Percentiles rank a stretch among this genome's conserved stretches.
Evolutionary conservation across 1,140 invertebrate genomes (phyloP).

Genomic region (Temnothorax nylanderi): DNA sequence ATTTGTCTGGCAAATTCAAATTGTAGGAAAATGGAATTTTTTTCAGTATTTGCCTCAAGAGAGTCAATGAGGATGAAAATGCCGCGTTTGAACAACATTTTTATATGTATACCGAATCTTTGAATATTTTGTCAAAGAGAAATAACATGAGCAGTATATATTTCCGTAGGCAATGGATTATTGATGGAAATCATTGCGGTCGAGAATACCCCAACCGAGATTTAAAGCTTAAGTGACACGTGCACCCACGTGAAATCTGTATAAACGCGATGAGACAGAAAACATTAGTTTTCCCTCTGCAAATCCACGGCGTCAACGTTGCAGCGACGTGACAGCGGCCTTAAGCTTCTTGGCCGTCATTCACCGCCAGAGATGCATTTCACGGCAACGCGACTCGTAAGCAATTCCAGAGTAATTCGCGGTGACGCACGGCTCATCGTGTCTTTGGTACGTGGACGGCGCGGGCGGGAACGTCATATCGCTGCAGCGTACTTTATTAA

Average conservation of each 20-base stretch:
- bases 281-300: conserved; percentile 52
- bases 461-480: conserved; percentile 11
- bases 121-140: neutral
- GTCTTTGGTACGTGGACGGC: conserved; percentile 28
- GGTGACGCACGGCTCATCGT: conserved; percentile 49
- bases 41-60: neutral
- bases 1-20: neutral
- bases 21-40: neutral
- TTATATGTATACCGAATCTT: neutral
- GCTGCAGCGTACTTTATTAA: conserved; percentile 74
- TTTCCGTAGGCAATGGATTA: neutral
- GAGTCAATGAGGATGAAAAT: conserved; percentile 8
- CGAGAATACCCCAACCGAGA: neutral
- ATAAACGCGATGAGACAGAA: conserved; percentile 36
- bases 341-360: conserved; percentile 42
- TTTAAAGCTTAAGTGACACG: conserved; percentile 9
- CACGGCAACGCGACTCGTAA: conserved; percentile 31
- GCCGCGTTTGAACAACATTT: neutral
- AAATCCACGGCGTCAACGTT: conserved; percentile 45
- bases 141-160: neutral
- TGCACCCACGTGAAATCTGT: conserved; percentile 11
- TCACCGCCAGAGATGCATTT: conserved; percentile 24
- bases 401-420: conserved; percentile 62
- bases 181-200: conserved; percentile 6
- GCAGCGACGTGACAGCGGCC: conserved; percentile 40